A percentile compares a stretch with the other conserved stretches of the same genome.
These are phyloP conservation scores for Melanargia galathea DNA, from an alignment of 2,888 invertebrate species.

Conservation along the genomic window DNA sequence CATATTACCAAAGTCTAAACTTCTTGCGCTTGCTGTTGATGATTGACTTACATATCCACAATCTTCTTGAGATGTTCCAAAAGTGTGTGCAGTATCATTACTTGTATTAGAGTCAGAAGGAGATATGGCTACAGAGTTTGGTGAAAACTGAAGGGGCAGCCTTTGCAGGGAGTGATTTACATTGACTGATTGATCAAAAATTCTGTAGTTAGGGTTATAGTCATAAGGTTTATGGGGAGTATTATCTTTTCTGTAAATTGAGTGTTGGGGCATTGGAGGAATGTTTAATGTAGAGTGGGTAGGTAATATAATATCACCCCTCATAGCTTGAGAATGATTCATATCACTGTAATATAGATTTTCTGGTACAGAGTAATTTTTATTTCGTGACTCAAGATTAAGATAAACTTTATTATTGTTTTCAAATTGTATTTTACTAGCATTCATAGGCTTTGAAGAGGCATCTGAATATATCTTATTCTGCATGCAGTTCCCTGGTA, in stretches of 20 bases:
- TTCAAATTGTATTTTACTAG: conserved; percentile 67
- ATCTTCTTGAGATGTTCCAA: conserved; percentile 68
- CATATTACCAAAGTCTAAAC: conserved; percentile 63
- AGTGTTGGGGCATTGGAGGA: conserved; percentile 58
- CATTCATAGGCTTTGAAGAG: conserved; percentile 53
- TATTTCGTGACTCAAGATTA: conserved; percentile 64
- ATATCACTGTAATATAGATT: conserved; percentile 66
- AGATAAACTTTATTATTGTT: conserved; percentile 61
- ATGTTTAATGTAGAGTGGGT: conserved; percentile 62
- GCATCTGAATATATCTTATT: conserved; percentile 65
- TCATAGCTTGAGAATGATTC: conserved; percentile 55
- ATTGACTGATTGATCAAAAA: conserved; percentile 59
- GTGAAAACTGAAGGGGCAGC: conserved; percentile 69
- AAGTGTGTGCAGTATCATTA: conserved; percentile 65
- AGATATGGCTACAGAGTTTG: conserved; percentile 70
- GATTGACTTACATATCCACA: conserved; percentile 78
- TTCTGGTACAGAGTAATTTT: conserved; percentile 60
- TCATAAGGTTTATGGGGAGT: conserved; percentile 62
- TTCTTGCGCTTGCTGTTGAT: conserved; percentile 70
- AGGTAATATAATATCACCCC: conserved; percentile 60
- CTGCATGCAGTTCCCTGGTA: conserved; percentile 61
- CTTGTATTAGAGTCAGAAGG: conserved; percentile 74
- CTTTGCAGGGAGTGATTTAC: conserved; percentile 58
- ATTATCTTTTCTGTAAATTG: conserved; percentile 67
- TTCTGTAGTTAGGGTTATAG: conserved; percentile 60